phyloP scores from a whole-genome alignment of 1,140 invertebrate genomes.

The Ruditapes philippinarum region DNA sequence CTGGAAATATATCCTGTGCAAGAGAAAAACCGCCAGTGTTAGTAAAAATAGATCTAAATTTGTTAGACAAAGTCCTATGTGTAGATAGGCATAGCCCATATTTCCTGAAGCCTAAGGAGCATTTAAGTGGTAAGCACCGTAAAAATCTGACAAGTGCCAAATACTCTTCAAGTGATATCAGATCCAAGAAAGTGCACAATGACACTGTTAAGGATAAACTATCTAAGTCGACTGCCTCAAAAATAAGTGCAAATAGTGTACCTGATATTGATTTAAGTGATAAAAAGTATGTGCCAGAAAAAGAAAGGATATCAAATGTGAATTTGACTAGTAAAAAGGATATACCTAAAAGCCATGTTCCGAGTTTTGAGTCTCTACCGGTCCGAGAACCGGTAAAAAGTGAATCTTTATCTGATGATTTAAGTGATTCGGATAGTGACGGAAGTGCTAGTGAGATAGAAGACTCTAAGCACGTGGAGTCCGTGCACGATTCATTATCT shows the following conservation, averaged over 20 bases:
- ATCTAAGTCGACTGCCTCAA: slow-evolving; percentile 37
- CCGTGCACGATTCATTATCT: slow-evolving; percentile 9
- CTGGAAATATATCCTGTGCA: slow-evolving; percentile 32
- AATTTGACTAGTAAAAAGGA: slow-evolving; percentile 30
- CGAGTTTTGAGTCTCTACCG: slow-evolving; percentile 32
- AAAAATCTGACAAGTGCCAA: slow-evolving; percentile 51
- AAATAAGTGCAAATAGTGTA: slow-evolving; percentile 58
- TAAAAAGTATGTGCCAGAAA: slow-evolving; percentile 46
- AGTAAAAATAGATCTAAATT: slow-evolving; percentile 52
- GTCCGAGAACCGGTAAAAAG: neutral
- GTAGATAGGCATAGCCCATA: slow-evolving; percentile 7
- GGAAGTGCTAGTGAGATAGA: slow-evolving; percentile 32
- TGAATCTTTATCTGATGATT: slow-evolving; percentile 12
- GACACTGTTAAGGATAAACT: slow-evolving; percentile 17
- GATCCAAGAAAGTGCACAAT: slow-evolving; percentile 23
- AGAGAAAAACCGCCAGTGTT: slow-evolving; percentile 38
- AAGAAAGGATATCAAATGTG: neutral
- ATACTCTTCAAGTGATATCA: slow-evolving; percentile 37
- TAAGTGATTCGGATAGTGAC: slow-evolving; percentile 13
- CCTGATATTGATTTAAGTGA: slow-evolving; percentile 18
- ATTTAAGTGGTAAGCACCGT: slow-evolving; percentile 18
- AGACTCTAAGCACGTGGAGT: neutral
- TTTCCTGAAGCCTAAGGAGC: slow-evolving; percentile 49
- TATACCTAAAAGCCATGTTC: slow-evolving; percentile 2
- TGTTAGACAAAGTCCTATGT: slow-evolving; percentile 13